phyloP scores from a whole-genome alignment of 2,888 invertebrate species.

The Agonopterix alstromeriana region DNA sequence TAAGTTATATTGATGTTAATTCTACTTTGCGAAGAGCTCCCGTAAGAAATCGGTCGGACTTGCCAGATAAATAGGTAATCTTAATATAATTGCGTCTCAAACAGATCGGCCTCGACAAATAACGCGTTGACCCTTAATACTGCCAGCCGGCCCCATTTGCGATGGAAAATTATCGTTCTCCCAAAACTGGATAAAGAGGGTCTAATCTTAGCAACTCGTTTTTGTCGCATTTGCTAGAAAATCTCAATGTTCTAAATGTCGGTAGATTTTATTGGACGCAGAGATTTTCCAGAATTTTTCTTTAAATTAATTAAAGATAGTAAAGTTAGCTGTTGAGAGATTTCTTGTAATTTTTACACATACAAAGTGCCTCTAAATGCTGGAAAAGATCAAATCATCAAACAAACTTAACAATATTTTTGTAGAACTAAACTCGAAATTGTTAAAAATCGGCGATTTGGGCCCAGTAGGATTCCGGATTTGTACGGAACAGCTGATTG shows the following conservation, averaged over 20 bases:
- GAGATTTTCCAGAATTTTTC: background rate
- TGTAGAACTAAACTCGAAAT: too few species aligned
- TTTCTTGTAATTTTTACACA: too few species aligned
- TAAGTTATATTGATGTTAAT: too few species aligned
- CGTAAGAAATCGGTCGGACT: constrained; percentile 60
- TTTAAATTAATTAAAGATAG: too few species aligned
- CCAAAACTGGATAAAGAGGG: background rate
- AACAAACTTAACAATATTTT: too few species aligned
- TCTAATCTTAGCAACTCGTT: background rate
- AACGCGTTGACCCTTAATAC: constrained; percentile 31
- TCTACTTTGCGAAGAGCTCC: constrained; percentile 5
- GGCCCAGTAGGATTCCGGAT: too few species aligned
- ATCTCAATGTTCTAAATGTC: background rate
- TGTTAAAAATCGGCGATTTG: too few species aligned
- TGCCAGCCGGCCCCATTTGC: constrained; percentile 12
- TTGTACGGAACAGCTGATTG: too few species aligned
- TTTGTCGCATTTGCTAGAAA: background rate
- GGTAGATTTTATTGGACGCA: background rate
- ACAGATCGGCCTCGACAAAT: constrained; percentile 18
- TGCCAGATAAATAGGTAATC: constrained; percentile 72
- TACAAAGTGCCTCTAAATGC: too few species aligned
- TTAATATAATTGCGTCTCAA: constrained; percentile 64
- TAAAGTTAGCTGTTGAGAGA: too few species aligned
- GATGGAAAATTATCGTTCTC: background rate
- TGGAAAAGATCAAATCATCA: too few species aligned